phyloP scores from a whole-genome alignment of 2,113 vertebrate species.

The Corythaixoides concolor region DNA sequence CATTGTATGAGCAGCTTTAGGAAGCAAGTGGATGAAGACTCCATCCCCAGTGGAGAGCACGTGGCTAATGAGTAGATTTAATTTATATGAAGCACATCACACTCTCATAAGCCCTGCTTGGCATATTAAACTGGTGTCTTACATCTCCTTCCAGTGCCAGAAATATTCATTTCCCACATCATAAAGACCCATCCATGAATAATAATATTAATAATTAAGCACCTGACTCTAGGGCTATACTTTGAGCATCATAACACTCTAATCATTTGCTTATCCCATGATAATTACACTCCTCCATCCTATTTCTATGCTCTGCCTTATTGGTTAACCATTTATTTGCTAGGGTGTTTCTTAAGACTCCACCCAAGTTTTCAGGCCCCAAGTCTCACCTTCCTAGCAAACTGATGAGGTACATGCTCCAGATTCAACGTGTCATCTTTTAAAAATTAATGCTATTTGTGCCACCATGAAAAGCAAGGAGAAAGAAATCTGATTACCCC shows the following conservation, averaged over 20 bases:
- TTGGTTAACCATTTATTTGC: constrained; percentile 60
- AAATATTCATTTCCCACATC: constrained; percentile 65
- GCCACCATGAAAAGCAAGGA: not conserved
- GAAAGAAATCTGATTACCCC: not conserved
- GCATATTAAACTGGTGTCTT: constrained; percentile 61
- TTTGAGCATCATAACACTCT: constrained; percentile 67
- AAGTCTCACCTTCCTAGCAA: not conserved
- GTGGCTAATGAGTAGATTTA: constrained; percentile 56
- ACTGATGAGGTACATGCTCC: not conserved
- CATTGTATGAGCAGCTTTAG: not conserved
- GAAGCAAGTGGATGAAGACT: not conserved
- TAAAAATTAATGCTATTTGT: not conserved
- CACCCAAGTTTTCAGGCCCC: not conserved
- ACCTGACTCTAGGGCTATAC: constrained; percentile 55
- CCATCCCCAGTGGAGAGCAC: constrained; percentile 36
- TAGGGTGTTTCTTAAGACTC: not conserved
- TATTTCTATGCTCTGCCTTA: constrained; percentile 12
- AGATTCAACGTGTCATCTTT: not conserved
- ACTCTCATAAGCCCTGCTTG: constrained; percentile 21
- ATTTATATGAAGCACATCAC: constrained; percentile 24
- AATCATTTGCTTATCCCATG: constrained; percentile 64
- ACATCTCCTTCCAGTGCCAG: constrained; percentile 47
- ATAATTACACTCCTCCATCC: constrained; percentile 55
- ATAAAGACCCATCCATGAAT: constrained; percentile 66
- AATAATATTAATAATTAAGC: constrained; percentile 72